Percentiles rank a stretch among this genome's conserved stretches.
Evolutionary conservation across 1,140 invertebrate species (phyloP).

Genomic region (Ephestia elutella): DNA sequence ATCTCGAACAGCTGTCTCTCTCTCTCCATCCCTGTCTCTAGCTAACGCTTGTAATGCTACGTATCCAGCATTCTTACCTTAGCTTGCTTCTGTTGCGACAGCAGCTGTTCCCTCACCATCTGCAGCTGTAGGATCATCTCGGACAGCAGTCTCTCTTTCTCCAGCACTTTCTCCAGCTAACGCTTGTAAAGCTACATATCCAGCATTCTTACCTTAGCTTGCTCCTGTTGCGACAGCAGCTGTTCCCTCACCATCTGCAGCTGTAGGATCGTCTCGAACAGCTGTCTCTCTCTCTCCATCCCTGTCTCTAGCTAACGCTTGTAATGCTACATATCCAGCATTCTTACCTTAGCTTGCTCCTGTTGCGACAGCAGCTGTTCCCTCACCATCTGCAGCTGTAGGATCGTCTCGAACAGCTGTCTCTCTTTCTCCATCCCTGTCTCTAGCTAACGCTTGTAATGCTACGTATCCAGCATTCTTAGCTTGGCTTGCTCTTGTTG

Average conservation of each 20-base stretch:
- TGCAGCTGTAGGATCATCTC: slow-evolving; percentile 90
- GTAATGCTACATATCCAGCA: no score
- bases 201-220: slow-evolving; percentile 64
- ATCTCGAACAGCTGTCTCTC: slow-evolving; percentile 87
- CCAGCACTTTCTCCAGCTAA: slow-evolving; percentile 79
- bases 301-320: no score
- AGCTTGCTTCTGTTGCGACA: slow-evolving; percentile 77
- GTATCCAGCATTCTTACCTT: slow-evolving; percentile 73
- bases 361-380: no score
- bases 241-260: no score
- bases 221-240: slow-evolving; percentile 38
- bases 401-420: no score
- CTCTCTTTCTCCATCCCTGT: no score
- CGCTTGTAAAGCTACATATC: slow-evolving; percentile 80
- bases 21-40: slow-evolving; percentile 82
- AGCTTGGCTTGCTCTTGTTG: slow-evolving; percentile 71
- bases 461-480: no score
- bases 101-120: slow-evolving; percentile 84
- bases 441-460: no score
- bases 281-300: no score
- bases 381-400: no score
- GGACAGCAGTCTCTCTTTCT: slow-evolving; percentile 85
- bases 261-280: no score
- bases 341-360: slow-evolving; percentile 63
- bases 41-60: slow-evolving; percentile 80